phyloP scores from a whole-genome alignment of 1,140 invertebrate species.

The Globodera rostochiensis region DNA sequence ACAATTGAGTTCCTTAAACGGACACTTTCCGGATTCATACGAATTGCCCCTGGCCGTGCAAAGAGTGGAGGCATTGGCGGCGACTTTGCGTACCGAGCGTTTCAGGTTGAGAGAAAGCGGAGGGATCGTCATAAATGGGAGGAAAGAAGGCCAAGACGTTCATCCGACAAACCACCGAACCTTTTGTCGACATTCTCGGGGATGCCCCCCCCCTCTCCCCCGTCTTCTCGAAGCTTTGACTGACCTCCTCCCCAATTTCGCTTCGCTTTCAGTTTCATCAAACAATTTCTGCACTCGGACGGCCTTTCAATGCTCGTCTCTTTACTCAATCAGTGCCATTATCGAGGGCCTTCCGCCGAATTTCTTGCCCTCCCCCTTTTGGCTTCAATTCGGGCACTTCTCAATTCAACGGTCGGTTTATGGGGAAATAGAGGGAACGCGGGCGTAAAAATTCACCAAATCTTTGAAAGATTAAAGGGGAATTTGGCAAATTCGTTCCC shows the following conservation, averaged over 20 bases:
- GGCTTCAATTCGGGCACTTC: slow-evolving; percentile 46
- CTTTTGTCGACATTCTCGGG: no score
- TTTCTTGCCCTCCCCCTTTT: slow-evolving; percentile 49
- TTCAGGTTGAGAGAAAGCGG: slow-evolving; percentile 33
- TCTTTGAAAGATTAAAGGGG: no score
- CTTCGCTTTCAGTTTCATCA: slow-evolving; percentile 41
- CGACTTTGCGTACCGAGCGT: slow-evolving; percentile 54
- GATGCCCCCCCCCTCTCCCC: neutral
- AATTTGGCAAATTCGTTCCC: no score
- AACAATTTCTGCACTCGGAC: slow-evolving; percentile 47
- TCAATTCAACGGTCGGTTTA: slow-evolving; percentile 51
- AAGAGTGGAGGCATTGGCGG: slow-evolving; percentile 51
- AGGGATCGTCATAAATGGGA: neutral
- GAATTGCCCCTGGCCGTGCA: slow-evolving; percentile 44
- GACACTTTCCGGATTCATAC: slow-evolving; percentile 46
- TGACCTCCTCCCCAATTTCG: neutral
- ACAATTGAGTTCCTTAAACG: slow-evolving; percentile 15
- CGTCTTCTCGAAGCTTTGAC: neutral
- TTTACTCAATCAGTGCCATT: slow-evolving; percentile 35
- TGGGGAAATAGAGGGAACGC: neutral
- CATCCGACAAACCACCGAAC: no score
- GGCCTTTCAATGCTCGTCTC: slow-evolving; percentile 42
- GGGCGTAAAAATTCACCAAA: no score
- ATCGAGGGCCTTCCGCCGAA: slow-evolving; percentile 29
- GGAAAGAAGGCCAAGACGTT: no score